Conservation (phyloP, 2,888 invertebrate species). For the Caenorhabditis imperialis region DNA sequence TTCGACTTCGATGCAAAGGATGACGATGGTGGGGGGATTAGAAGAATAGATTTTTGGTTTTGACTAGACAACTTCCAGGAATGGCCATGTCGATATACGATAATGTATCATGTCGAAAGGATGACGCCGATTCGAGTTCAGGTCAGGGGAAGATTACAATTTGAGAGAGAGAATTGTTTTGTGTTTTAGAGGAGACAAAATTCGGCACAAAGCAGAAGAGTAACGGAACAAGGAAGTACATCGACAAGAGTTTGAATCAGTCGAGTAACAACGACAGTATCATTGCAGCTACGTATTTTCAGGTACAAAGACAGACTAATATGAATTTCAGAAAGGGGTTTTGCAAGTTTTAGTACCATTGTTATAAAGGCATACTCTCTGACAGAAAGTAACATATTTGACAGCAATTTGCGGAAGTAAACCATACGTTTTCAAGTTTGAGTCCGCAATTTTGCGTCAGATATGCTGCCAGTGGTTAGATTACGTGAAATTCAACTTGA, state of each 20-base stretch:
- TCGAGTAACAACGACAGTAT: constrained; percentile 38
- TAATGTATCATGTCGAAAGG: constrained; percentile 50
- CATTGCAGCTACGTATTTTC: constrained; percentile 50
- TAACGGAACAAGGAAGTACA: constrained; percentile 39
- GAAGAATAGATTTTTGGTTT: constrained; percentile 18
- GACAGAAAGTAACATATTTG: too few species aligned
- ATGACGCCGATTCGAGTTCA: constrained; percentile 45
- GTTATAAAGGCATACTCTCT: too few species aligned
- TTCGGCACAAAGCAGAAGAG: constrained; percentile 25
- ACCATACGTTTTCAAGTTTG: too few species aligned
- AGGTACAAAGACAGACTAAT: too few species aligned
- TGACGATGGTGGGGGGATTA: constrained; percentile 38
- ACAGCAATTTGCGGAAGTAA: too few species aligned
- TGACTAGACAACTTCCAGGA: constrained; percentile 31
- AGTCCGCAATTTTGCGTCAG: too few species aligned
- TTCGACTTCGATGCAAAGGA: constrained; percentile 48
- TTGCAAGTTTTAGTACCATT: too few species aligned
- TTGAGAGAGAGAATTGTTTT: not conserved
- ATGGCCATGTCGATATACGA: constrained; percentile 58
- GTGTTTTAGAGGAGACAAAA: constrained; percentile 45
- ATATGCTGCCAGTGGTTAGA: too few species aligned
- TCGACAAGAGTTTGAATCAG: constrained; percentile 35
- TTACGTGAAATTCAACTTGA: too few species aligned
- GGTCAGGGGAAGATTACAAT: constrained; percentile 18
- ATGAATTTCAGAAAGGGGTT: too few species aligned